Evolutionary conservation across 2,888 invertebrate species (phyloP), one percentile per base, ranked within the genome.

Genomic region (Hydrotaea diabolus): DNA sequence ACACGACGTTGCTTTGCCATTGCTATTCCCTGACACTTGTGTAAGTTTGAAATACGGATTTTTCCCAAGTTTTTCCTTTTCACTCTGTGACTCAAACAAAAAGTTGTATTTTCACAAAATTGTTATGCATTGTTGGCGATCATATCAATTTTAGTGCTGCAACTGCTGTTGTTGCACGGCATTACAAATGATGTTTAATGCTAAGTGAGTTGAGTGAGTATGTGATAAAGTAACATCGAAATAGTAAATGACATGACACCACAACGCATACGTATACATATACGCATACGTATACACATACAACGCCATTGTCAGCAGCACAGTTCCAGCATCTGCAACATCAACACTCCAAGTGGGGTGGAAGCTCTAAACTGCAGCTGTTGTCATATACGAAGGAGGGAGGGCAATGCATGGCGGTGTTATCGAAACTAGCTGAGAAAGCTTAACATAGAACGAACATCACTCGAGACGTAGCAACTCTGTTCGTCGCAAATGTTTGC

Each of bases 141-240:
- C 23, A 59, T 59, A 59, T 59, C 15, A 15, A 26, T 55, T 13
- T 26, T 11, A 19, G 57, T 57, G 57, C 17, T 11, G 57, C 19
- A 21, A 23, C 26, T 55, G 7, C 15, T 26, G 59, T 15, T 59
- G 39, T 39, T 39, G 39, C 39, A 8, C 39, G 3, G 39, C 39
- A 39, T 39, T 39, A 39, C 39, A 39, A 39, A 11, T 31, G 39
- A 39, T 39, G 39, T 39, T n/a, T 39, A 39, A 39, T 19, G 19
- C 8, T 55, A 21, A 55, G 55, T 55, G 55, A 59, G 55, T 55
- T 55, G 55, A 59, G 55, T 55, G 59, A 59, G 59, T 13, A 71
- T 53, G 71, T 71, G 71, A 53, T 49, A 53, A 46, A 71, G 71
- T 71, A 21, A 21, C 71, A 71, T 59, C 26, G 26, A 59, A 59